phyloP scores from a whole-genome alignment of 2,113 vertebrate species.

The Petrocephalus microphthalmus region DNA sequence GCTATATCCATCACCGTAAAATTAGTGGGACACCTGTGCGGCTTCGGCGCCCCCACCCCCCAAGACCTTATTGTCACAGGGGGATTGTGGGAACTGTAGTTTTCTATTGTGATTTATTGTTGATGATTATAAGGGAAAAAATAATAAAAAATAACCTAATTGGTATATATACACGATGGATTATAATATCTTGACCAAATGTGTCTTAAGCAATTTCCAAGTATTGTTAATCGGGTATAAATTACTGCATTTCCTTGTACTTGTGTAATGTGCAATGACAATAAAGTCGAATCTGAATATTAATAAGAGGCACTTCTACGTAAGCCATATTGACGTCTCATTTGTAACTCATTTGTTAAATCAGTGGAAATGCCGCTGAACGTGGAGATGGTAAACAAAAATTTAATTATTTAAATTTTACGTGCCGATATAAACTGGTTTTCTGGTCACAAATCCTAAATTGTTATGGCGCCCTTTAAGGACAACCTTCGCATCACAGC shows the following conservation, averaged over 20 bases:
- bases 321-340: neutral
- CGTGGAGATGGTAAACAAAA: neutral
- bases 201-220: neutral
- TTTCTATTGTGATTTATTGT: neutral
- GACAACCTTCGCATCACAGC: neutral
- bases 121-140: neutral
- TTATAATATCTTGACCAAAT: neutral
- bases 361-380: neutral
- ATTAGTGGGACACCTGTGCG: neutral
- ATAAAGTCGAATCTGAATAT: neutral
- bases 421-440: neutral
- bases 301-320: neutral
- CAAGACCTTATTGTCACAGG: neutral
- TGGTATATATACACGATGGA: neutral
- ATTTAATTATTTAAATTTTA: neutral
- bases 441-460: neutral
- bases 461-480: neutral
- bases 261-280: neutral
- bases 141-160: neutral
- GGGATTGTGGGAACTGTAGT: slow-evolving; percentile 17
- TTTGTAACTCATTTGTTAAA: neutral
- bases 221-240: neutral
- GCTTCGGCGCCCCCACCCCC: neutral
- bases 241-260: neutral
- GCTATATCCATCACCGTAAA: neutral